phyloP scores from a whole-genome alignment of 2,113 vertebrate genomes.

The Pollimyrus isidori region DNA sequence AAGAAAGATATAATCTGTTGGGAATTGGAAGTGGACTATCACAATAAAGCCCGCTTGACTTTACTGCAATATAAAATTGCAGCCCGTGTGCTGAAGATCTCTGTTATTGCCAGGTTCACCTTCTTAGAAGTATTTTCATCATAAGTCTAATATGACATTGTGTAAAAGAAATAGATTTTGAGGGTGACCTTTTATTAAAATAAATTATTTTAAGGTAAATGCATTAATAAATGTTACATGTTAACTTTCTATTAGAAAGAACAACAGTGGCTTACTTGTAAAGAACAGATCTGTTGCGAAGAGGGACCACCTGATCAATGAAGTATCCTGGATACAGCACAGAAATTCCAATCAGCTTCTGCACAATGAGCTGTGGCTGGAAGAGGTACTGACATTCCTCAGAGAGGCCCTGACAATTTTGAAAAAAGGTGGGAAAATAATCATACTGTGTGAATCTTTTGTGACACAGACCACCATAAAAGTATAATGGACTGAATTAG shows the following conservation, averaged over 20 bases:
- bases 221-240: not conserved
- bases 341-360: constrained; percentile 81
- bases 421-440: constrained; percentile 25
- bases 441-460: not conserved
- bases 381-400: constrained; percentile 98
- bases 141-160: constrained; percentile 11
- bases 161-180: not conserved
- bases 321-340: constrained; percentile 83
- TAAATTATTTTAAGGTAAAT: not conserved
- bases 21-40: constrained; percentile 14
- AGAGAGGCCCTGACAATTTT: constrained; percentile 73
- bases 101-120: not conserved
- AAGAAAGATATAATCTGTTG: constrained; percentile 16
- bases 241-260: not conserved
- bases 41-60: not conserved
- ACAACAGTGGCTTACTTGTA: constrained; percentile 79
- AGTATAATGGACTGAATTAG: not conserved
- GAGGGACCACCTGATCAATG: constrained; percentile 78
- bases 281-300: constrained; percentile 85
- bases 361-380: constrained; percentile 93
- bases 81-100: constrained; percentile 27
- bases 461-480: not conserved
- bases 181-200: not conserved
- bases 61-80: constrained; percentile 8
- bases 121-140: constrained; percentile 23